Evolutionary conservation across 2,888 invertebrate species (phyloP).

Genomic region (Scaptomyza parva): DNA sequence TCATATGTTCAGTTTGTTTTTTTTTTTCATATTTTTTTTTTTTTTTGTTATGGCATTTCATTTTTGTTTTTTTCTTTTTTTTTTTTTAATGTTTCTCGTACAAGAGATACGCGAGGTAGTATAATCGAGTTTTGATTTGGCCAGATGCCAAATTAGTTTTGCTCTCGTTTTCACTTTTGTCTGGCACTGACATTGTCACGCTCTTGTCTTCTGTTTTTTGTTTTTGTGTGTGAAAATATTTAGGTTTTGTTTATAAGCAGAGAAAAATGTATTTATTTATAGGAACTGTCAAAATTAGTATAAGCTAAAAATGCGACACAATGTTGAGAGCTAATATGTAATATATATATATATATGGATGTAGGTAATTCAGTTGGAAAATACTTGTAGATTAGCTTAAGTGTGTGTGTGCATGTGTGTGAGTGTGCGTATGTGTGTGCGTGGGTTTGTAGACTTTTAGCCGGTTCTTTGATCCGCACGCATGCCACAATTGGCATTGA

Average conservation of each 20-base stretch:
- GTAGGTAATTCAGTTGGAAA: conserved; percentile 41
- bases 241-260: conserved; percentile 52
- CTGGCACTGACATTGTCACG: conserved; percentile 76
- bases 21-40: neutral
- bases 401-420: conserved; percentile 21
- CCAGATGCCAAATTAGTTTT: conserved; percentile 66
- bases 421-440: conserved; percentile 13
- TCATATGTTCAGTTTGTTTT: conserved; percentile 13
- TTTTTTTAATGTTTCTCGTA: conserved; percentile 41
- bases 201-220: conserved; percentile 16
- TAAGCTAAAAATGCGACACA: conserved; percentile 29
- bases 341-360: conserved; percentile 9
- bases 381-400: conserved; percentile 31
- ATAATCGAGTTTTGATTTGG: conserved; percentile 70
- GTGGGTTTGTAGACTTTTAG: conserved; percentile 50
- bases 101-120: conserved; percentile 18
- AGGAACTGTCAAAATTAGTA: conserved; percentile 62
- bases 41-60: conserved; percentile 23
- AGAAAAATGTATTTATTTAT: conserved; percentile 55
- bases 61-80: conserved; percentile 46
- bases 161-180: conserved; percentile 69
- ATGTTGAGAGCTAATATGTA: conserved; percentile 38
- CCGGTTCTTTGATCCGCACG: conserved; percentile 56
- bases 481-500: conserved; percentile 53
- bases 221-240: conserved; percentile 56